phyloP scores from a whole-genome alignment of 2,888 invertebrate species.

The Cremastinae sp. region DNA sequence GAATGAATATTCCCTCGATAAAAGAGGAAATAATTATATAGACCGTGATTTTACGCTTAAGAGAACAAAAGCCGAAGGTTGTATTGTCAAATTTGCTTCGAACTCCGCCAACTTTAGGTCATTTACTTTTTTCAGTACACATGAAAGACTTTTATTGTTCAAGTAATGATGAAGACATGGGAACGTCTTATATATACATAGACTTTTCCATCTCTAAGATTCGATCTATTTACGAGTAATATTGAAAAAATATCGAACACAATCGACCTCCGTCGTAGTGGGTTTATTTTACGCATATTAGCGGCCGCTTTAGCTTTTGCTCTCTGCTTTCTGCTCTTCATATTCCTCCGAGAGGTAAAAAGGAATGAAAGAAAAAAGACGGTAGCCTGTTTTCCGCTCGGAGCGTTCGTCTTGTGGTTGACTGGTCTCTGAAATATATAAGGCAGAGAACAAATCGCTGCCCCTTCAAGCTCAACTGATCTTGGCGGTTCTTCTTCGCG shows the following conservation, averaged over 20 bases:
- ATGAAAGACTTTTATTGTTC: neutral
- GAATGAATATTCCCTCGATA: conserved; percentile 12
- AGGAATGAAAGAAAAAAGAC: conserved; percentile 27
- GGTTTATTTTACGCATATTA: conserved; percentile 24
- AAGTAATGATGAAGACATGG: too few relatives aligned
- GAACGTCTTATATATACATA: conserved; percentile 21
- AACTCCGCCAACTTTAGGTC: neutral
- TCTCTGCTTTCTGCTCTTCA: conserved; percentile 11
- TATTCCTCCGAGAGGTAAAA: conserved; percentile 23
- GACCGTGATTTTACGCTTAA: conserved; percentile 46
- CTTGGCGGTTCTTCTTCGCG: conserved; percentile 44
- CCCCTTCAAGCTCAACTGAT: conserved; percentile 39
- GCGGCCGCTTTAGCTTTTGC: conserved; percentile 23
- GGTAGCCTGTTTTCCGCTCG: conserved; percentile 30
- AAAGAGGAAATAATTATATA: conserved; percentile 20
- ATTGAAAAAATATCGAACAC: conserved; percentile 44
- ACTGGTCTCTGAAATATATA: conserved; percentile 60
- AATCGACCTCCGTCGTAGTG: conserved; percentile 30
- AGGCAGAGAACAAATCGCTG: conserved; percentile 58
- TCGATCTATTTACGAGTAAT: conserved; percentile 43
- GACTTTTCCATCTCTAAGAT: neutral
- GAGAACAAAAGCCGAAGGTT: conserved; percentile 33
- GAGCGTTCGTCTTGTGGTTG: conserved; percentile 56
- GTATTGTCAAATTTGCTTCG: conserved; percentile 41
- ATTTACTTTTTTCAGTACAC: conserved; percentile 5